These are phyloP conservation scores for Planococcus citri DNA, from an alignment of 1,140 invertebrate species.

Conservation along the genomic window DNA sequence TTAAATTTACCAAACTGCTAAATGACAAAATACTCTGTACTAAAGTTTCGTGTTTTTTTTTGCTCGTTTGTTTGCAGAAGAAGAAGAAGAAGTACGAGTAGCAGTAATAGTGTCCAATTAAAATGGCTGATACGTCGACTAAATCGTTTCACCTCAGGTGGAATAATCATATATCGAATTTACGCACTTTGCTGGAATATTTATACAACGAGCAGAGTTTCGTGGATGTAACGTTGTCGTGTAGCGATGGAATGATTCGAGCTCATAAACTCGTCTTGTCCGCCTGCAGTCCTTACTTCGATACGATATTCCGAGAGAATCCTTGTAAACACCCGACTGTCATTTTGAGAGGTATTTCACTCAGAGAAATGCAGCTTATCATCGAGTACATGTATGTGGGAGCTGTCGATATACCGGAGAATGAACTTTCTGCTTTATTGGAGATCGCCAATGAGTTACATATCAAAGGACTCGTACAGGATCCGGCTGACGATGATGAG, in stretches of 20 bases:
- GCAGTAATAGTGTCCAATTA: no score
- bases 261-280: slow-evolving; percentile 41
- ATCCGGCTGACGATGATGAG: background rate
- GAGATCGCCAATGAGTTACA: slow-evolving; percentile 38
- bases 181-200: slow-evolving; percentile 41
- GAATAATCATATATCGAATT: slow-evolving; percentile 49
- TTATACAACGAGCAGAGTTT: slow-evolving; percentile 42
- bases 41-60: no score
- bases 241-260: slow-evolving; percentile 40
- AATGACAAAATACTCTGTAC: no score
- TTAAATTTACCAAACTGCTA: no score
- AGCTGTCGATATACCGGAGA: slow-evolving; percentile 39
- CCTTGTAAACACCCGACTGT: slow-evolving; percentile 42
- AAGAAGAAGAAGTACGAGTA: no score
- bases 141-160: slow-evolving; percentile 34
- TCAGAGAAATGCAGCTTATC: slow-evolving; percentile 37
- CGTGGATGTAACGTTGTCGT: slow-evolving; percentile 47
- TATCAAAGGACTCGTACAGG: slow-evolving; percentile 31
- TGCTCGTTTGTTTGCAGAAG: no score
- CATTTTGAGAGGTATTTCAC: slow-evolving; percentile 39
- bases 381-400: slow-evolving; percentile 43
- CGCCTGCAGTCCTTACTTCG: slow-evolving; percentile 40
- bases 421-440: slow-evolving; percentile 36
- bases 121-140: background rate
- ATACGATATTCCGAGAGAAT: slow-evolving; percentile 35